These are phyloP conservation scores for Clivina fossor DNA, from an alignment of 2,888 invertebrate genomes.

Conservation along the genomic window DNA sequence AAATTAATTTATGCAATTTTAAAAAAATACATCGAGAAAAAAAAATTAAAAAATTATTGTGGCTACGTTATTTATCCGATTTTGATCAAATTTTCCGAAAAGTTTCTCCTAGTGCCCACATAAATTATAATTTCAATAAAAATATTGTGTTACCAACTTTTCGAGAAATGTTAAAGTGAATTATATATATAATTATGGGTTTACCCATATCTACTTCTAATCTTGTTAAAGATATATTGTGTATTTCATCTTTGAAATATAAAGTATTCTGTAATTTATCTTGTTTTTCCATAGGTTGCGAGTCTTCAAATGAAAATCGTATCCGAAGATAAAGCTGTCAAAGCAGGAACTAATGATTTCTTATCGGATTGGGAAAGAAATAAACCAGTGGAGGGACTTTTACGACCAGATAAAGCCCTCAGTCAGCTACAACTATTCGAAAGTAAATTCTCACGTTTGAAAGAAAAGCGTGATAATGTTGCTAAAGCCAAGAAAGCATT, in stretches of 20 bases:
- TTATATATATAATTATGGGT: too few relatives aligned
- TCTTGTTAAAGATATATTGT: too few relatives aligned
- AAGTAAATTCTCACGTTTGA: conserved; percentile 88
- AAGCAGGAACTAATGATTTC: conserved; percentile 90
- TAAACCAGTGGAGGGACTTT: conserved; percentile 94
- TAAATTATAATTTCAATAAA: too few relatives aligned
- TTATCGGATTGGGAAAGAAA: conserved; percentile 96
- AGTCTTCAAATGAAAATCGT: conserved; percentile 98
- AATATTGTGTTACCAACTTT: neutral
- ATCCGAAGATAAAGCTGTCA: conserved; percentile 97
- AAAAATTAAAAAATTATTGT: too few relatives aligned
- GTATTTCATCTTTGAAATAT: too few relatives aligned
- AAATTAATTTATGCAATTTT: too few relatives aligned
- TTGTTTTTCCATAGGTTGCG: conserved; percentile 71
- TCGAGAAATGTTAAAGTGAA: neutral
- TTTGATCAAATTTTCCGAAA: conserved; percentile 83
- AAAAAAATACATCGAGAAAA: too few relatives aligned
- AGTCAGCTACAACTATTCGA: conserved; percentile 91
- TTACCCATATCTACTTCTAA: neutral
- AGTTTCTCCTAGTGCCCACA: conserved; percentile 3
- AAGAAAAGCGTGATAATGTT: conserved; percentile 98
- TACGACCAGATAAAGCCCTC: conserved; percentile 92
- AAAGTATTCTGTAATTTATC: too few relatives aligned
- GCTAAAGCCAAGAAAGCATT: conserved; percentile 98
- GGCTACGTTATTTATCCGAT: too few relatives aligned